Conservation (phyloP, 2,113 vertebrate species). For the Amazona guildingii region DNA sequence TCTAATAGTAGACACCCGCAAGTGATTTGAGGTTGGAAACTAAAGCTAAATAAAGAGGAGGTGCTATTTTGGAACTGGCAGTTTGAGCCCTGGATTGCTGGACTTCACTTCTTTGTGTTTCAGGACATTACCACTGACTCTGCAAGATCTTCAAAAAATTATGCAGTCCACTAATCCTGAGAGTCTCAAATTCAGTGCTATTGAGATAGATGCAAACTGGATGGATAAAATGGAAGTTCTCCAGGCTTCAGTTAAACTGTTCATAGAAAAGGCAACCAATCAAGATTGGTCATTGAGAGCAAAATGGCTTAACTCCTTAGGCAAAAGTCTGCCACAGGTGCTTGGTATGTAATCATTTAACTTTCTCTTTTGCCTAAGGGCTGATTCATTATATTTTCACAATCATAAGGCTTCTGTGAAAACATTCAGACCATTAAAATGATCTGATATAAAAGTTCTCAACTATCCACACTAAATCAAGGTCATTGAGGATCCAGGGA, state of each 20-base stretch:
- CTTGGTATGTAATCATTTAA: conserved; percentile 68
- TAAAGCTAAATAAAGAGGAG: background rate
- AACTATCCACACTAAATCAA: background rate
- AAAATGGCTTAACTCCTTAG: conserved; percentile 89
- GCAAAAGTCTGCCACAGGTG: conserved; percentile 79
- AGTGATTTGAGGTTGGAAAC: background rate
- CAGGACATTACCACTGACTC: conserved; percentile 85
- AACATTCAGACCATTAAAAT: background rate
- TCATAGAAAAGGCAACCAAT: conserved; percentile 87
- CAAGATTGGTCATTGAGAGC: conserved; percentile 92
- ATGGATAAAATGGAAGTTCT: conserved; percentile 80
- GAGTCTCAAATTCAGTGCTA: conserved; percentile 75
- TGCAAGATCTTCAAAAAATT: conserved; percentile 84
- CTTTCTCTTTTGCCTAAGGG: background rate
- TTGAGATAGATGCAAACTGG: conserved; percentile 68
- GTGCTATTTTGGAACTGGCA: background rate
- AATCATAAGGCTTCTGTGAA: rapidly evolving
- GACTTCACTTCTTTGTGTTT: background rate
- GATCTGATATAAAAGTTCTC: background rate
- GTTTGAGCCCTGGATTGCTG: background rate
- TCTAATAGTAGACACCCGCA: background rate
- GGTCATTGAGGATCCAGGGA: background rate
- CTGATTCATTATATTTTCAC: background rate
- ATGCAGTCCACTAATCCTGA: conserved; percentile 82
- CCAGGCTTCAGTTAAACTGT: conserved; percentile 81